Percentiles rank a stretch among this genome's conserved stretches.
Evolutionary conservation across 2,113 vertebrate species (phyloP).

Genomic region (Marmota flaviventris): DNA sequence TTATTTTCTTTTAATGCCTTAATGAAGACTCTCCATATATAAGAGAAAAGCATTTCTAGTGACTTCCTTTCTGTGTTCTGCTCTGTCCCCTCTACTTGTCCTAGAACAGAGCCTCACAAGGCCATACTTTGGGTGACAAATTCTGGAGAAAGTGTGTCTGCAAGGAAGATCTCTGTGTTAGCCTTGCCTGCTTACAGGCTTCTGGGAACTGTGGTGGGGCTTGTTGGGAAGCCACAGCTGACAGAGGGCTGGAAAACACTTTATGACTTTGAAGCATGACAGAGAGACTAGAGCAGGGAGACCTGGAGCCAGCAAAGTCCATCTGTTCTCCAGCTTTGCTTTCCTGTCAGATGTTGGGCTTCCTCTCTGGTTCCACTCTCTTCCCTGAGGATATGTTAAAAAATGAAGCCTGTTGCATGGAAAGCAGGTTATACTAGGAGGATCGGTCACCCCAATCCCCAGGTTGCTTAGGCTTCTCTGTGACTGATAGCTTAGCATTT

Average conservation of each 20-base stretch:
- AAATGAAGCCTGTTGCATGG: conserved; percentile 3
- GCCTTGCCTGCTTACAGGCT: background rate
- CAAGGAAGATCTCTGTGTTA: background rate
- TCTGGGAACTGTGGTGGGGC: conserved; percentile 31
- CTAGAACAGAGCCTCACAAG: background rate
- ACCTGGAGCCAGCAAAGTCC: background rate
- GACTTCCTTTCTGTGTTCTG: conserved; percentile 5
- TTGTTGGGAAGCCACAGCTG: conserved; percentile 38
- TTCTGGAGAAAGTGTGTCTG: background rate
- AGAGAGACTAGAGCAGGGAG: background rate
- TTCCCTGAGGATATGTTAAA: background rate
- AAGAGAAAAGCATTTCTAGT: background rate
- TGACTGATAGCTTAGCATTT: background rate
- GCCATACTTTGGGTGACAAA: background rate
- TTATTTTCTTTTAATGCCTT: conserved; percentile 37
- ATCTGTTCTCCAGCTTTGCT: conserved; percentile 57
- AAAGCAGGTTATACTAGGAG: background rate
- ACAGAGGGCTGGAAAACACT: background rate
- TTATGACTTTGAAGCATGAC: background rate
- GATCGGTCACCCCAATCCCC: background rate
- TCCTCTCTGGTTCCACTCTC: background rate
- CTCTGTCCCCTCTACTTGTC: background rate
- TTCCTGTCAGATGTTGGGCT: conserved; percentile 37
- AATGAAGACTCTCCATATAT: background rate
- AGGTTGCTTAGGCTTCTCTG: background rate